phyloP scores from a whole-genome alignment of 2,888 invertebrate species.

The Chrysolina haemoptera region DNA sequence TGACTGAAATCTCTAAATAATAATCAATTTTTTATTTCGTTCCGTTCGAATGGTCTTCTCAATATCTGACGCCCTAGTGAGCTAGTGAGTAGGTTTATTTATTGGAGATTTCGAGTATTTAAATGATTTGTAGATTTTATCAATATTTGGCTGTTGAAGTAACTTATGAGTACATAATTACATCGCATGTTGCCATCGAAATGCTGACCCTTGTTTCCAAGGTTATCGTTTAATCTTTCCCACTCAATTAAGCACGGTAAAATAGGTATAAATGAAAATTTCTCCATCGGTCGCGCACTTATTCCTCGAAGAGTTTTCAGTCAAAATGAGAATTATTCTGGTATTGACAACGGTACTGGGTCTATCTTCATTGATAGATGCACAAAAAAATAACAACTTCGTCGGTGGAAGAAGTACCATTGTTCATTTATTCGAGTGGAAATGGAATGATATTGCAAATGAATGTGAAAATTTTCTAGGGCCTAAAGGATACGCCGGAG shows the following conservation, averaged over 20 bases:
- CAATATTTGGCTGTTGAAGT: no score
- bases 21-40: no score
- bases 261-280: slow-evolving; percentile 3
- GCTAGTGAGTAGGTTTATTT: background rate
- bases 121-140: no score
- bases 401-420: slow-evolving; percentile 75
- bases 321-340: background rate
- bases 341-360: background rate
- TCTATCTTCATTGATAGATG: slow-evolving; percentile 25
- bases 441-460: slow-evolving; percentile 83
- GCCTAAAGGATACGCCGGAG: slow-evolving; percentile 81
- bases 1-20: no score
- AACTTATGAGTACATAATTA: background rate
- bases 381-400: slow-evolving; percentile 74
- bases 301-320: background rate
- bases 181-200: background rate
- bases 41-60: no score
- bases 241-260: background rate
- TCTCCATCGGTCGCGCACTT: background rate
- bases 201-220: background rate
- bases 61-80: no score
- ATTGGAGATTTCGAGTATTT: background rate
- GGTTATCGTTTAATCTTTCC: background rate
- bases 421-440: slow-evolving; percentile 88
- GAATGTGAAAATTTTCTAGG: slow-evolving; percentile 87